These are phyloP conservation scores for Hyperopisus bebe DNA, from an alignment of 2,113 vertebrate species.

Conservation along the genomic window DNA sequence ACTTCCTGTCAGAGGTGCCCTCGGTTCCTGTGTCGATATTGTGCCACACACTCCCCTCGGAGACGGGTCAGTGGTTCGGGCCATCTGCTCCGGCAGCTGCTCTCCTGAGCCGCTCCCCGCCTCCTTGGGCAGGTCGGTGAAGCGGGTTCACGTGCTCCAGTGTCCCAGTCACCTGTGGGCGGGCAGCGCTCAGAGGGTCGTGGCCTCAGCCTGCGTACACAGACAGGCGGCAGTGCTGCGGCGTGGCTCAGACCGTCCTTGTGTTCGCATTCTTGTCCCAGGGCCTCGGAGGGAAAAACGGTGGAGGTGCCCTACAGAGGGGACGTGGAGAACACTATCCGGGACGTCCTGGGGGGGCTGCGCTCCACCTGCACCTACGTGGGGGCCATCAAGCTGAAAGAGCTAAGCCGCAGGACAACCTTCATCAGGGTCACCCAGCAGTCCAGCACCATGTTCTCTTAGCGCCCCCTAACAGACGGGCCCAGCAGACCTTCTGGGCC, in stretches of 20 bases:
- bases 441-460: conserved; percentile 80
- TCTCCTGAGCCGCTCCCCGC: background rate
- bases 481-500: conserved; percentile 30
- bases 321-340: conserved; percentile 81
- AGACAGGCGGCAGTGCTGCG: background rate
- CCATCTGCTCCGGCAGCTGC: background rate
- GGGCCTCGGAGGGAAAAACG: conserved; percentile 88
- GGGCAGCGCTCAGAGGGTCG: background rate
- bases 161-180: background rate
- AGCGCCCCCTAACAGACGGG: conserved; percentile 27
- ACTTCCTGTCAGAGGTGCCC: background rate
- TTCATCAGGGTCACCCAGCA: conserved; percentile 97
- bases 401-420: conserved; percentile 87
- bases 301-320: conserved; percentile 90
- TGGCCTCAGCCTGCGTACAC: background rate
- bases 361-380: conserved; percentile 97
- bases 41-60: background rate
- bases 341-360: conserved; percentile 85
- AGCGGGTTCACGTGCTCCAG: too few relatives aligned
- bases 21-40: background rate
- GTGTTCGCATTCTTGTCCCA: conserved; percentile 36
- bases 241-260: background rate
- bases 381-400: conserved; percentile 93
- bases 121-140: background rate
- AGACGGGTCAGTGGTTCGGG: background rate